A percentile compares a stretch with the other conserved stretches of the same genome.
Conservation (phyloP, 2,888 invertebrate genomes). For the Hydraecia micacea region DNA sequence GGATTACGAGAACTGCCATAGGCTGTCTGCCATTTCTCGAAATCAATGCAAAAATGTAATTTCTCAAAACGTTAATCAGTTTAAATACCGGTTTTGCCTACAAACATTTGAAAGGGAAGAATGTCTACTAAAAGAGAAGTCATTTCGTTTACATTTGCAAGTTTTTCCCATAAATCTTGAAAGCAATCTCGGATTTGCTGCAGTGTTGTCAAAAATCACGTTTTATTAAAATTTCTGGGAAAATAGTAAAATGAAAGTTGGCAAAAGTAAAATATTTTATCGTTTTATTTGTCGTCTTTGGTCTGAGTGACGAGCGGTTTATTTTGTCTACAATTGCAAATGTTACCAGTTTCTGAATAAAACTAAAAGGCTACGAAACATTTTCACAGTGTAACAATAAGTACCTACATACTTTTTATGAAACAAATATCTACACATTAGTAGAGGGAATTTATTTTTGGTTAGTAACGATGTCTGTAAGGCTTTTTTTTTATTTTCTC, state of each 20-base stretch:
- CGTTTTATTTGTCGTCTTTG: conserved; percentile 73
- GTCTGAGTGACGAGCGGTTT: conserved; percentile 59
- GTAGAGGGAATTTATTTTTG: too few relatives aligned
- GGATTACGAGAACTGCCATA: neutral
- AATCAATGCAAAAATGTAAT: neutral
- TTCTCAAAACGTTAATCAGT: neutral
- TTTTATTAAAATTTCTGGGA: conserved; percentile 77
- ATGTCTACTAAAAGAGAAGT: conserved; percentile 37
- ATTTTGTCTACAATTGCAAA: neutral
- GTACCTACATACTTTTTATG: too few relatives aligned
- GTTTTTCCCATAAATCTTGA: conserved; percentile 60
- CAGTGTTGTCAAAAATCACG: conserved; percentile 73
- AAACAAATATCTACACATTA: neutral
- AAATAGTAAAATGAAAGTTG: conserved; percentile 79
- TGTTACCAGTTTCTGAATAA: neutral
- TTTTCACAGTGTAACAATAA: neutral
- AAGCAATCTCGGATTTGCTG: conserved; percentile 63
- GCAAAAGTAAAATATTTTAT: conserved; percentile 79
- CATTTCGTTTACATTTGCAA: conserved; percentile 46
- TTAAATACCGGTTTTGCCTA: neutral
- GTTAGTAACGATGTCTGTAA: too few relatives aligned
- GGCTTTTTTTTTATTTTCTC: too few relatives aligned
- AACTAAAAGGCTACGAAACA: neutral
- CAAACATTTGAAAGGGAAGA: conserved; percentile 8
- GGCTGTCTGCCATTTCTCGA: neutral